These are phyloP conservation scores for Euthynnus affinis DNA, from an alignment of 2,797 vertebrate species.

Conservation along the genomic window DNA sequence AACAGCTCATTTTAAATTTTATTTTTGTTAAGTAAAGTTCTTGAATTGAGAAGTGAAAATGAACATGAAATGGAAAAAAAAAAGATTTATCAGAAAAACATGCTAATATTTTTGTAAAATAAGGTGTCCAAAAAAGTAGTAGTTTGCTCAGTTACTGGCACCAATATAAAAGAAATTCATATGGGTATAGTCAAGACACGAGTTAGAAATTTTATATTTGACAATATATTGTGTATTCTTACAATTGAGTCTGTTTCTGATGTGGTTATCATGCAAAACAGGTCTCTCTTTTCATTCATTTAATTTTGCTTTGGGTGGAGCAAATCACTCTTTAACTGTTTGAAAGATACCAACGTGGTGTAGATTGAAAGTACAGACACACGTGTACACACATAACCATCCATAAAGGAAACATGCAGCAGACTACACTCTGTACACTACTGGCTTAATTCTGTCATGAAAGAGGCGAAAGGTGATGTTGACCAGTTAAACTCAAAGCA, in stretches of 20 bases:
- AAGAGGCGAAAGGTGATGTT: conserved; percentile 25
- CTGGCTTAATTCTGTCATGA: conserved; percentile 39
- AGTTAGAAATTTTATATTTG: background rate
- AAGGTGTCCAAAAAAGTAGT: background rate
- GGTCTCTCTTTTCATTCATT: background rate
- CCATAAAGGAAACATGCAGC: conserved; percentile 36
- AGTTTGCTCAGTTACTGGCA: background rate
- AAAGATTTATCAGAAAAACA: too few species aligned
- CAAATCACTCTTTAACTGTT: background rate
- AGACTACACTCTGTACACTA: conserved; percentile 22
- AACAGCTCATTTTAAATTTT: background rate
- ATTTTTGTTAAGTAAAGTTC: background rate
- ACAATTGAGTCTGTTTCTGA: background rate
- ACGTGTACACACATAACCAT: conserved; percentile 15
- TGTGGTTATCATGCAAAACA: conserved; percentile 1
- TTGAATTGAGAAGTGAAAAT: background rate
- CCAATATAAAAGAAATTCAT: background rate
- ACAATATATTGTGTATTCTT: background rate
- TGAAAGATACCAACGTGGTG: background rate
- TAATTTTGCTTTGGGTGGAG: background rate
- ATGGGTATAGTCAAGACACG: background rate
- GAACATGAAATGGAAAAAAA: background rate
- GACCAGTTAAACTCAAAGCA: conserved; percentile 33
- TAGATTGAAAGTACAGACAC: conserved; percentile 6
- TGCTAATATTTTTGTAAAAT: background rate